These are phyloP conservation scores for Chionomys nivalis DNA, from an alignment of 2,113 vertebrate species.

Conservation along the genomic window DNA sequence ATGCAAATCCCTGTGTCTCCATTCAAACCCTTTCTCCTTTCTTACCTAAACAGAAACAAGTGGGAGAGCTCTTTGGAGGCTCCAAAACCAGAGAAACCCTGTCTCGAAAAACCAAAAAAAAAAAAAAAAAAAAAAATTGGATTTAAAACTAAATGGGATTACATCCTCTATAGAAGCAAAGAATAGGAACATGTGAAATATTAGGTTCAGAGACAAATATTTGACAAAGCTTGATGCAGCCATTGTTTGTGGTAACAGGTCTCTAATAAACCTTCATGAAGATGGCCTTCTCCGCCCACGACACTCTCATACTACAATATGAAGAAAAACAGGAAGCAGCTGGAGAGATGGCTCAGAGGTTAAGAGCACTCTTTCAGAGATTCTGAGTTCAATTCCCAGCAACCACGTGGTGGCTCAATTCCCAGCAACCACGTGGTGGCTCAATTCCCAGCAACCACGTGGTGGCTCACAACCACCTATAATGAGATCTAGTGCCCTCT, in stretches of 20 bases:
- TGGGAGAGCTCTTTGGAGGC: neutral
- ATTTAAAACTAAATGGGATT: conserved; percentile 3
- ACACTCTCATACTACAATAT: neutral
- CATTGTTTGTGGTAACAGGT: neutral
- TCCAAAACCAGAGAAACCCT: no score
- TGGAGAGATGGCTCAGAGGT: no score
- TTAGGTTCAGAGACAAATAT: neutral
- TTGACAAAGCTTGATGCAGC: accelerated
- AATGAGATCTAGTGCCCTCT: no score
- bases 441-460: no score
- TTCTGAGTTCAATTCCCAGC: no score
- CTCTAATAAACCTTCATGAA: neutral
- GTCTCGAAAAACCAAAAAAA: no score
- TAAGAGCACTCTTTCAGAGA: no score
- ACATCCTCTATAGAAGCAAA: neutral
- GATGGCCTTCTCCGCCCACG: neutral
- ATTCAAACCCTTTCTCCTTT: neutral
- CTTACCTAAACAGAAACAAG: neutral
- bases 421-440: no score
- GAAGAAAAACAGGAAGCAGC: neutral
- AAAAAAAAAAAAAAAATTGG: no score
- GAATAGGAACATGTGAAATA: neutral
- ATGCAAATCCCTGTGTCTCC: neutral
- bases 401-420: no score
- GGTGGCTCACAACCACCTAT: no score